Conservation (phyloP, 92 coral and sea anemone species). For the Porites cylindrica region DNA sequence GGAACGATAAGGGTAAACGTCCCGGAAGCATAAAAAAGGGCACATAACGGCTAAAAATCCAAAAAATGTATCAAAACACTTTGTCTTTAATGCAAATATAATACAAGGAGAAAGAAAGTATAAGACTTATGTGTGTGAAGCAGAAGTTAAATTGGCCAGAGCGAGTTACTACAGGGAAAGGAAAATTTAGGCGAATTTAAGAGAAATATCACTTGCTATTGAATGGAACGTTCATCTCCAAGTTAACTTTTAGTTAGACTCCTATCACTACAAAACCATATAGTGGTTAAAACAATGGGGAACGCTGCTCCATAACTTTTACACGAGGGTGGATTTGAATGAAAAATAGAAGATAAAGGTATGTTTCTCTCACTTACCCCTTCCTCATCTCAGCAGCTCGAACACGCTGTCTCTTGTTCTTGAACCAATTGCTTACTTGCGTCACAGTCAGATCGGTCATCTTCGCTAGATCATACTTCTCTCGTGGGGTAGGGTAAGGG, state of each 20-base stretch:
- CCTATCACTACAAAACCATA: no score
- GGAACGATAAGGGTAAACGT: neutral
- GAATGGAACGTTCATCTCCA: no score
- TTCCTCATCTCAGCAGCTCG: conserved; percentile 92
- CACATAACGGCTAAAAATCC: neutral
- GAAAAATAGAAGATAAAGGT: neutral
- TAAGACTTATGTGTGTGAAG: neutral
- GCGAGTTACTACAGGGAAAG: no score
- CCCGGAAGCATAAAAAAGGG: neutral
- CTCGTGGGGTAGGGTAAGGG: conserved; percentile 92
- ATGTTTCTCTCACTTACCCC: conserved; percentile 63
- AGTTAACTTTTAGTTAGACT: no score
- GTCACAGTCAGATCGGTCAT: conserved; percentile 93
- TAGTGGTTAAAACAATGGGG: no score
- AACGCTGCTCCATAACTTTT: no score
- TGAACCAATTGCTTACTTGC: conserved; percentile 95
- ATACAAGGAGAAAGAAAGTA: neutral
- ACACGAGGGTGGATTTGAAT: neutral
- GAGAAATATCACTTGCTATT: no score
- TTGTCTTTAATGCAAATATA: neutral
- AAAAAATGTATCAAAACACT: neutral
- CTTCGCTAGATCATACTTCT: conserved; percentile 87
- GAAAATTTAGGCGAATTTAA: no score
- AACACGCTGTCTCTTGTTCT: conserved; percentile 89
- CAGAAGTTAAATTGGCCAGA: no score